Base-by-base conservation (phyloP, 2,797 vertebrate species). In the Falco rusticolus region DNA sequence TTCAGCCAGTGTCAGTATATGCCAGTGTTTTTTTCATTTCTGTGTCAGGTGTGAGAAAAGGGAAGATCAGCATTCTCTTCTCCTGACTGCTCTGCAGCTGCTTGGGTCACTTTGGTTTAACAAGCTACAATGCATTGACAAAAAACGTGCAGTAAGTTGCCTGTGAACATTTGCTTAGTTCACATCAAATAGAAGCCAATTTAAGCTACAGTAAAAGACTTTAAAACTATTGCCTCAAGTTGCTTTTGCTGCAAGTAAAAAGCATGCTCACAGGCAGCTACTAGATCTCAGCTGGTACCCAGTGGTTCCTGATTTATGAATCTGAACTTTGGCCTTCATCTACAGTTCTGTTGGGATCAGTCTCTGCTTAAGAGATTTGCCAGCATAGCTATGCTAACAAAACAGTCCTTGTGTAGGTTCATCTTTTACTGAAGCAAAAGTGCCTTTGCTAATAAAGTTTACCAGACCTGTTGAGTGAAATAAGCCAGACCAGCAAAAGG, bases 401-500 rank as follows among this genome's bases (percentile, higher is more conserved):
- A 96, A 53, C 29, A 60, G 48, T 45, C 45, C 65, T 48, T 51
- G 33, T 37, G 61, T n/a, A 85, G 60, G 51, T 34, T 50, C 41
- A 48, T 74, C 82, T 78, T 84, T 80, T 81, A 37, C 53, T 56
- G 48, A 80, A 63, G 56, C 48, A 66, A 91, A 94, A 93, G 85
- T 68, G 64, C 20, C 9, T 89, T 95, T 83, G n/a, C 43, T 83
- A 68, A 50, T 84, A 53, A 72, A 80, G 29, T 84, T 89, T 51
- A 69, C 68, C 31, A 51, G 37, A 56, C 93, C 80, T 90, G 85
- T 53, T 86, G 85, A 91, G 37, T 81, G 85, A 94, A 86, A 90
- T 59, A 88, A 94, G 45, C 60, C 91, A 96, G 68, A 74, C 16
- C 51, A 87, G 60, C 29, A 82, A 92, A 87, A 84, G 31, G 33